phyloP scores from a whole-genome alignment of 1,140 invertebrate species.

The Chymomyza costata region DNA sequence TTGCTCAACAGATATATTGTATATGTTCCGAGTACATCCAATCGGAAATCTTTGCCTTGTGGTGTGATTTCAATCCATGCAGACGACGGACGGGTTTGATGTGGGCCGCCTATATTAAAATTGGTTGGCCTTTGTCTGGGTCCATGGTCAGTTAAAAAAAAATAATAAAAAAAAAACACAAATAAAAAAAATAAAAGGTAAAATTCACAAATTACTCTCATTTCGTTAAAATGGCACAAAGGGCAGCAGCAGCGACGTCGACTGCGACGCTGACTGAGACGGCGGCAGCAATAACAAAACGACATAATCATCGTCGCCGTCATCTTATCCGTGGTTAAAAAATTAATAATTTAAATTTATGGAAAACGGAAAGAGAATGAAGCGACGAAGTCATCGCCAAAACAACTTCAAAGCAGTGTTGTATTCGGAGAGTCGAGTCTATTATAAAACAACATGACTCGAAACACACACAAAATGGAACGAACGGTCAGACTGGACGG shows the following conservation, averaged over 20 bases:
- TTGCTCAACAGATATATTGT: too few relatives aligned
- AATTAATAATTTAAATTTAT: constrained; percentile 73
- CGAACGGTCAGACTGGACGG: constrained; percentile 25
- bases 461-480: constrained; percentile 18
- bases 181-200: constrained; percentile 53
- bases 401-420: constrained; percentile 61
- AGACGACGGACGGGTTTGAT: too few relatives aligned
- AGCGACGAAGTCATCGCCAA: constrained; percentile 68
- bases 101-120: constrained; percentile 61
- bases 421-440: too few relatives aligned
- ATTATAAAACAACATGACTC: constrained; percentile 65
- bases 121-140: constrained; percentile 64
- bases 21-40: too few relatives aligned
- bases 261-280: constrained; percentile 9
- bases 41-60: too few relatives aligned
- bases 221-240: constrained; percentile 70
- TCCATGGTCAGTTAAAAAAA: constrained; percentile 27
- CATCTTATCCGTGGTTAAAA: constrained; percentile 66
- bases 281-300: constrained; percentile 62
- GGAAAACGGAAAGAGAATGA: constrained; percentile 68
- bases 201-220: constrained; percentile 69
- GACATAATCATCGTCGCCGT: constrained; percentile 69
- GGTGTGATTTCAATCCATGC: too few relatives aligned
- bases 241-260: constrained; percentile 21
- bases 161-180: constrained; percentile 6